These are phyloP conservation scores for Trissoscelio sp. DNA, from an alignment of 2,888 invertebrate species.

Conservation along the genomic window DNA sequence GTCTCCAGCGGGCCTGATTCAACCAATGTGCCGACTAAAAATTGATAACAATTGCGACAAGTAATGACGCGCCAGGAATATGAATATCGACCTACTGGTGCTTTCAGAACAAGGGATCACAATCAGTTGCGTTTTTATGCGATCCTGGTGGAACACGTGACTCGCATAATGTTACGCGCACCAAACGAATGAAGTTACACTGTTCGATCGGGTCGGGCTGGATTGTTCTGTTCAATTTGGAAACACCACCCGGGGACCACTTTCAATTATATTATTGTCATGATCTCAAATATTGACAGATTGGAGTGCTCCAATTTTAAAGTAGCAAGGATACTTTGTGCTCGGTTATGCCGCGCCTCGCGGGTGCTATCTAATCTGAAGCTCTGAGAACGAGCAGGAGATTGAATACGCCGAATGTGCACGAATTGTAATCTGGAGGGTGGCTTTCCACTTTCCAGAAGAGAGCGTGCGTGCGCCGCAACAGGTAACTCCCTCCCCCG, in stretches of 20 bases:
- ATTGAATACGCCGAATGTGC: slow-evolving; percentile 17
- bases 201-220: too few species aligned
- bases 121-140: background rate
- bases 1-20: too few species aligned
- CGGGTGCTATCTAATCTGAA: background rate
- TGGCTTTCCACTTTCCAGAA: slow-evolving; percentile 12
- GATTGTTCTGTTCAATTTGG: too few species aligned
- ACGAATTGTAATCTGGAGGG: slow-evolving; percentile 1
- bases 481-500: slow-evolving; percentile 37
- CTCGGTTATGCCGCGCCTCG: slow-evolving; percentile 20
- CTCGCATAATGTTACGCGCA: background rate
- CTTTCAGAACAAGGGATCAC: background rate
- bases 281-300: background rate
- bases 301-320: background rate
- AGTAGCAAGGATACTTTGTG: background rate
- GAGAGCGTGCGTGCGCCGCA: slow-evolving; percentile 41
- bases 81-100: background rate
- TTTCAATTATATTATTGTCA: background rate
- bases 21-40: background rate
- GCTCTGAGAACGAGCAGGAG: background rate
- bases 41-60: background rate
- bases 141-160: background rate
- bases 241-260: background rate
- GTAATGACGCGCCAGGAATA: background rate
- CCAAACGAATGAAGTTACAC: background rate